These are phyloP conservation scores for Willowsia nigromaculata DNA, from an alignment of 2,888 invertebrate genomes.

Conservation along the genomic window DNA sequence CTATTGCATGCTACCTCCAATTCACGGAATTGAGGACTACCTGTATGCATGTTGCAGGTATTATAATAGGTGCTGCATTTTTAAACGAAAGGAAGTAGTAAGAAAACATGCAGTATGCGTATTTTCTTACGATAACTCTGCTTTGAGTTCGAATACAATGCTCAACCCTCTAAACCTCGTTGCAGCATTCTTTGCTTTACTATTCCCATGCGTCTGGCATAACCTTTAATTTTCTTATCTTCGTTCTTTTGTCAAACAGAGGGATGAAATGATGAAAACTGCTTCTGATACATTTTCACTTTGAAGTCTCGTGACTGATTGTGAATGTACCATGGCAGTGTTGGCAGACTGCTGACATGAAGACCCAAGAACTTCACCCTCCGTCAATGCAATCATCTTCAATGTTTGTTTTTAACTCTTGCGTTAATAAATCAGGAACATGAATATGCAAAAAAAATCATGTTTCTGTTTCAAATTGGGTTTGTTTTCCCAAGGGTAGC, in stretches of 20 bases:
- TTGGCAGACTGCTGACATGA: not conserved
- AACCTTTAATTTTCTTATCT: not conserved
- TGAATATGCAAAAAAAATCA: conserved; percentile 22
- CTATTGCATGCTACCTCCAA: not conserved
- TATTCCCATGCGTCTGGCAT: not conserved
- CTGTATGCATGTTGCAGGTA: not conserved
- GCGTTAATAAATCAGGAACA: not conserved
- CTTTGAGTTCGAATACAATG: not conserved
- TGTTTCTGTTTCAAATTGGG: conserved; percentile 4
- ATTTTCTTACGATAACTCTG: not conserved
- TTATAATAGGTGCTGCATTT: not conserved
- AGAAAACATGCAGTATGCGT: not conserved
- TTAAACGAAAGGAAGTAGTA: not conserved
- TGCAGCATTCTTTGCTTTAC: not conserved
- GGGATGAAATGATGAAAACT: not conserved
- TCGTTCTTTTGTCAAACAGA: not conserved
- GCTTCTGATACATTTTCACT: not conserved
- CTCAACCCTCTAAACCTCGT: too few species aligned
- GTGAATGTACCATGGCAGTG: too few species aligned
- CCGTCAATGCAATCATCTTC: not conserved
- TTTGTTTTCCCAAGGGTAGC: conserved; percentile 24
- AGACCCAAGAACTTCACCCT: not conserved
- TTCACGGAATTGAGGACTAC: conserved; percentile 8
- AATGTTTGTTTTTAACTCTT: not conserved
- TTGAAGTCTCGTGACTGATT: not conserved